Conservation (phyloP, 1,140 invertebrate species). For the Nasonia giraulti region DNA sequence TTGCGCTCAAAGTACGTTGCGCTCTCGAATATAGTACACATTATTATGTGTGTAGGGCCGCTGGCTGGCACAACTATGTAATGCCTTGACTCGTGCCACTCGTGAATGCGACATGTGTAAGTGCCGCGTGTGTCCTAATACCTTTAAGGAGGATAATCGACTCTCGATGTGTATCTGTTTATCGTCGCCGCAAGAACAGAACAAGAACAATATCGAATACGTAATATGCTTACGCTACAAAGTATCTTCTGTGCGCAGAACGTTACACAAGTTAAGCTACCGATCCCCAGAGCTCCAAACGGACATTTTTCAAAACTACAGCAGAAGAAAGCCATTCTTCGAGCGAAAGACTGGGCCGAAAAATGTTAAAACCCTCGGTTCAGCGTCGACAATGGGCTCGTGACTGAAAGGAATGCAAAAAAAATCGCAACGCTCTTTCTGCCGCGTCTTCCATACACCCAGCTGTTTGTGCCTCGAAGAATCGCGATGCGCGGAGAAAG, state of each 20-base stretch:
- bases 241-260: too few species aligned
- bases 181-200: too few species aligned
- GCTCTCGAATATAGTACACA: conserved; percentile 16
- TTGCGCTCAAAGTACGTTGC: conserved; percentile 49
- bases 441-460: not conserved
- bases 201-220: too few species aligned
- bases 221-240: too few species aligned
- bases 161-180: not conserved
- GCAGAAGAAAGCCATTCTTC: conserved; percentile 18
- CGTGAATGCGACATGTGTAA: conserved; percentile 41
- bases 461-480: not conserved
- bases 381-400: not conserved
- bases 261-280: not conserved
- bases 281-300: too few species aligned
- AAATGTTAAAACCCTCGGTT: conserved; percentile 21
- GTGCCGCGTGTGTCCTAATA: not conserved
- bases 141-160: not conserved
- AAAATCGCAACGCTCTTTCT: conserved; percentile 9
- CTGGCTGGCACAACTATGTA: conserved; percentile 17
- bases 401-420: conserved; percentile 29
- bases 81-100: conserved; percentile 32
- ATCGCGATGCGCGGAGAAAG: conserved; percentile 40
- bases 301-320: too few species aligned
- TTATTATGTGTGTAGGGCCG: not conserved
- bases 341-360: not conserved